Evolutionary conservation across 2,797 vertebrate species (phyloP).

Genomic region (Choloepus didactylus): DNA sequence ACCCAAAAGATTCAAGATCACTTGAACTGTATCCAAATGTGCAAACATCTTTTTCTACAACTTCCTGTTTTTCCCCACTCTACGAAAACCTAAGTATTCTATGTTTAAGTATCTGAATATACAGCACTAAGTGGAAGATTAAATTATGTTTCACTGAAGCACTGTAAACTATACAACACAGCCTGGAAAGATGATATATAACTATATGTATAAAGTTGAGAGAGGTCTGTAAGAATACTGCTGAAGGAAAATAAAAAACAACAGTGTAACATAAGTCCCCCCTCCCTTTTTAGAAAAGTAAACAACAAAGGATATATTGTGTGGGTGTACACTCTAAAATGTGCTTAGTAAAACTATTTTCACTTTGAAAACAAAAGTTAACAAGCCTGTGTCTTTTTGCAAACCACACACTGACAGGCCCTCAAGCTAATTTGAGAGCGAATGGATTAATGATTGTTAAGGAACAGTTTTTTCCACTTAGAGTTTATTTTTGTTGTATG

Average conservation of each 20-base stretch:
- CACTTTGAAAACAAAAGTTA: constrained; percentile 52
- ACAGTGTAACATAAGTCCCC: background rate
- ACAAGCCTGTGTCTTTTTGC: background rate
- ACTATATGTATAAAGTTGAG: background rate
- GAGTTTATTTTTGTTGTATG: background rate
- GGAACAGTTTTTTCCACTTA: background rate
- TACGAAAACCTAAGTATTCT: background rate
- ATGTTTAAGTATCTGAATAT: background rate
- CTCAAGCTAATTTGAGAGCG: background rate
- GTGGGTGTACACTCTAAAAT: background rate
- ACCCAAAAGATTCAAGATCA: background rate
- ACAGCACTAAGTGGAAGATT: background rate
- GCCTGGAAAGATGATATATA: background rate
- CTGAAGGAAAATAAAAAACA: background rate
- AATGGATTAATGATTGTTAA: background rate
- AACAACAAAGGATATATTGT: background rate
- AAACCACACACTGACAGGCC: background rate
- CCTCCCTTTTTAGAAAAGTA: background rate
- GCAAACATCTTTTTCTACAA: background rate
- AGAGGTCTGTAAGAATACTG: background rate
- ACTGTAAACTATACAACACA: background rate
- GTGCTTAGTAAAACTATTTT: background rate
- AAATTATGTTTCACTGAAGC: background rate
- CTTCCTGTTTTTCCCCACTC: background rate
- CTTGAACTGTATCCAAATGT: background rate